These are phyloP conservation scores for Protonibea diacanthus DNA, from an alignment of 2,797 vertebrate species.

Conservation along the genomic window DNA sequence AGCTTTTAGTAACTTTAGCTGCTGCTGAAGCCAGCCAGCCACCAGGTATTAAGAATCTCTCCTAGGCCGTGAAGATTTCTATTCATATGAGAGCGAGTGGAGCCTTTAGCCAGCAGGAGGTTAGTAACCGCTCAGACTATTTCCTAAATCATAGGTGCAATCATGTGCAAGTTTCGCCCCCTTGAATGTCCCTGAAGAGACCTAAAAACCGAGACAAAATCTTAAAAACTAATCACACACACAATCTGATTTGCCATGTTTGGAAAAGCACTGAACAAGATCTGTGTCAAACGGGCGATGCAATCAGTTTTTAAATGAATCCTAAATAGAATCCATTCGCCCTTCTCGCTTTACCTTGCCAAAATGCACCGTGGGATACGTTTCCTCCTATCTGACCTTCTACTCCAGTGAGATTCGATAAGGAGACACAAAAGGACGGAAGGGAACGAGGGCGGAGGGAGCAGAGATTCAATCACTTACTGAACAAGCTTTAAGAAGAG, in stretches of 20 bases:
- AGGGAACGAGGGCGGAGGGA: slow-evolving; percentile 41
- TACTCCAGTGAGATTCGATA: slow-evolving; percentile 65
- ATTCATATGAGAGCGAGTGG: slow-evolving; percentile 49
- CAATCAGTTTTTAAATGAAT: slow-evolving; percentile 56
- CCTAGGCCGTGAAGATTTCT: slow-evolving; percentile 45
- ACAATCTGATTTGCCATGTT: slow-evolving; percentile 52
- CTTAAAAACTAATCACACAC: slow-evolving; percentile 34
- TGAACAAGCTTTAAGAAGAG: slow-evolving; percentile 27
- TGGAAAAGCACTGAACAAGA: slow-evolving; percentile 44
- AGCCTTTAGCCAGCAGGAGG: slow-evolving; percentile 30
- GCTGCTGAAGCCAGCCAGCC: slow-evolving; percentile 55
- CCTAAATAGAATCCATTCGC: slow-evolving; percentile 62
- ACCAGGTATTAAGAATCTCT: slow-evolving; percentile 58
- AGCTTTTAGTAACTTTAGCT: slow-evolving; percentile 61
- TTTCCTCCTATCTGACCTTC: slow-evolving; percentile 70
- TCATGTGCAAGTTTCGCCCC: background rate
- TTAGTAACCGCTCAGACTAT: slow-evolving; percentile 23
- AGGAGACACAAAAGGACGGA: slow-evolving; percentile 62
- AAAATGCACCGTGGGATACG: slow-evolving; percentile 35
- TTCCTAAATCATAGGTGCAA: slow-evolving; percentile 3
- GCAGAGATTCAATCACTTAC: slow-evolving; percentile 60
- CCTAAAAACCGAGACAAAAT: background rate
- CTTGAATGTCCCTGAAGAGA: slow-evolving; percentile 23
- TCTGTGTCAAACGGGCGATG: slow-evolving; percentile 46
- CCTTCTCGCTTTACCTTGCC: slow-evolving; percentile 57